Base-by-base conservation (phyloP, 2,888 invertebrate genomes). In the Phengaris arion region DNA sequence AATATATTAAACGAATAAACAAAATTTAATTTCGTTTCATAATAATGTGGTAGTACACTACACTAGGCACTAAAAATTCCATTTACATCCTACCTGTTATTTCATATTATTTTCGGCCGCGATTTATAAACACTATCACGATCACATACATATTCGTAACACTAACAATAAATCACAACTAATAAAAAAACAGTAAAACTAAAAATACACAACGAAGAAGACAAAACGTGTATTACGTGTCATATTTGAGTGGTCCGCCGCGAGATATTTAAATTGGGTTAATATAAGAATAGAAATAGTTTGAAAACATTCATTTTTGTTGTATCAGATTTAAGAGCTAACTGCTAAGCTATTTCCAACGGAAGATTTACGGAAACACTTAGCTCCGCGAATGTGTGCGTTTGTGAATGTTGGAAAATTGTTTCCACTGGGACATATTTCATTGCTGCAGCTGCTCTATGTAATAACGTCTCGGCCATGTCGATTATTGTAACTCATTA, bases 151-250 rank as follows among this genome's bases (percentile, higher is more conserved):
- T 70, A 64, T 64, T 64, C 75, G 72, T 74, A 73, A 74, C 0
- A 75, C 76, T 74, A 68, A 74, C 74, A 77, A 76, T 77, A 75
- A 75, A 76, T 75, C 74, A 59, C 74, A 64, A 59, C 76, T n/a
- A 54, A 72, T 79, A 64, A 70, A 77, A 78, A 77, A 75, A 77
- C 75, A 74, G 74, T 75, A 46, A 10, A 77, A 76, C 70, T 74
- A 74, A 74, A 59, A 15, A 59, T 74, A 59, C 54, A 74, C 22
- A 48, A 12, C 12, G 46, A 74, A 74, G 57, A 57, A 12, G 52
- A 64, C 64, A 74, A 48, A 64, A 74, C 35, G 10, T 74, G 74
- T 35, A 35, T 72, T 52, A 72, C 35, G 74, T 64, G 59, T 59
- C 15, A 74, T 68, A 57, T 15, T 68, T 68, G 35, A 68, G 52